Base-by-base conservation (phyloP, 2,888 invertebrate species). In the Philopedon plagiatum region DNA sequence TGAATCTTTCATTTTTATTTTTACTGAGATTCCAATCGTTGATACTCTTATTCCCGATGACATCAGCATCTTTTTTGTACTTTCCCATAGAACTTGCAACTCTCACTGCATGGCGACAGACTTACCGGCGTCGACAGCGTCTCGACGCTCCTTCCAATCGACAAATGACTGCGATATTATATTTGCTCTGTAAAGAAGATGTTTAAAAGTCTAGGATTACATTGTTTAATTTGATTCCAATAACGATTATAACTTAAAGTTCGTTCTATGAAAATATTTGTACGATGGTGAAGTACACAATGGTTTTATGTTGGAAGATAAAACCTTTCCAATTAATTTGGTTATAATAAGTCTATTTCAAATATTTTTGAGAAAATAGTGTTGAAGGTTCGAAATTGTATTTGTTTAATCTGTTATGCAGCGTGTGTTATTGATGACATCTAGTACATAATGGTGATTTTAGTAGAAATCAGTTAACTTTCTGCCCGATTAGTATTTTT, bases 101-200 rank as follows among this genome's bases (percentile, higher is more conserved):
- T 49, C 26, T 26, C 60, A 11, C 60, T 63, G 49, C 63, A 62
- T 70, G 57, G 69, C 69, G 69, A 54, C 69, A 70, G 69, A 56
- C 69, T 63, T 56, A 46, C 41, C 29, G 69, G 63, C 63, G 69
- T 41, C 69, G 15, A 11, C 56, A 34, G 18, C 69, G 69, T 69
- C 68, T 61, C 54, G 68, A 63, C 56, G 46, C 67, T 46, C 32
- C 23, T 26, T 26, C 29, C 29, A 29, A 51, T 51, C 29, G 51
- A 51, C 29, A n/a, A 46, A 29, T 51, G 51, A 51, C 15, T 15
- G 29, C 26, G 29, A 29, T 51, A 51, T 51, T 51, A 51, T 51
- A 15, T 51, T 51, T 51, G 29, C n/a, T 51, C 4, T 5, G 51
- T 15, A 29, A 15, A 51, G 29, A 29, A 4, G 5, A n/a, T 51